Evolutionary conservation across 2,113 vertebrate genomes (phyloP).

Genomic region (Datnioides undecimradiatus): DNA sequence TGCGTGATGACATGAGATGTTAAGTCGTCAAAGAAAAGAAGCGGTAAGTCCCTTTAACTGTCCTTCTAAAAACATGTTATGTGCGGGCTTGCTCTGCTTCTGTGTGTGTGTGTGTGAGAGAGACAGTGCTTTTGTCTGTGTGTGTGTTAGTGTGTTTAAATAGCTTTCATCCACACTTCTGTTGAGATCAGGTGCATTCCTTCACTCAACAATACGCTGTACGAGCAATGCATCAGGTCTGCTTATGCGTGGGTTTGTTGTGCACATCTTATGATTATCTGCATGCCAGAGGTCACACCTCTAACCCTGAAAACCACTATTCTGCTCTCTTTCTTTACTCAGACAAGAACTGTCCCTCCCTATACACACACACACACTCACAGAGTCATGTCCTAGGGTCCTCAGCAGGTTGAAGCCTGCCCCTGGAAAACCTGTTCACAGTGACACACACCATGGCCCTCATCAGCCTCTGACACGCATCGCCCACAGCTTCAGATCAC

Average conservation of each 20-base stretch:
- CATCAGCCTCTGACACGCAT: slow-evolving; percentile 69
- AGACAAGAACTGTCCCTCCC: slow-evolving; percentile 19
- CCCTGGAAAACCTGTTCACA: slow-evolving; percentile 73
- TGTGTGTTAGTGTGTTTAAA: slow-evolving; percentile 39
- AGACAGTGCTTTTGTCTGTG: neutral
- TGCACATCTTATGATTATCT: slow-evolving; percentile 53
- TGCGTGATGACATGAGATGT: slow-evolving; percentile 24
- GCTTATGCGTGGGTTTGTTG: slow-evolving; percentile 13
- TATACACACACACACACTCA: slow-evolving; percentile 35
- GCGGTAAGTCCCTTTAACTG: slow-evolving; percentile 37
- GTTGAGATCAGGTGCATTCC: slow-evolving; percentile 73
- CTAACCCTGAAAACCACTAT: slow-evolving; percentile 42
- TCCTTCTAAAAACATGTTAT: slow-evolving; percentile 37
- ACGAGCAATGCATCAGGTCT: slow-evolving; percentile 28
- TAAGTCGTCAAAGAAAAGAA: slow-evolving; percentile 40
- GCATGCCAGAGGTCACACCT: slow-evolving; percentile 55
- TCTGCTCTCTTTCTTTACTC: slow-evolving; percentile 26
- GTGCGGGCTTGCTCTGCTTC: slow-evolving; percentile 32
- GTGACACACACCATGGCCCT: slow-evolving; percentile 72
- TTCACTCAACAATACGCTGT: slow-evolving; percentile 66
- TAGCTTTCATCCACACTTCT: slow-evolving; percentile 21
- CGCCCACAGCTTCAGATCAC: slow-evolving; percentile 64
- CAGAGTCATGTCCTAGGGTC: slow-evolving; percentile 45
- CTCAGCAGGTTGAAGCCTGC: slow-evolving; percentile 74
- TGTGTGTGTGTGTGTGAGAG: slow-evolving; percentile 4